These are phyloP conservation scores for Argyresthia goedartella DNA, from an alignment of 2,888 invertebrate genomes.

Conservation along the genomic window DNA sequence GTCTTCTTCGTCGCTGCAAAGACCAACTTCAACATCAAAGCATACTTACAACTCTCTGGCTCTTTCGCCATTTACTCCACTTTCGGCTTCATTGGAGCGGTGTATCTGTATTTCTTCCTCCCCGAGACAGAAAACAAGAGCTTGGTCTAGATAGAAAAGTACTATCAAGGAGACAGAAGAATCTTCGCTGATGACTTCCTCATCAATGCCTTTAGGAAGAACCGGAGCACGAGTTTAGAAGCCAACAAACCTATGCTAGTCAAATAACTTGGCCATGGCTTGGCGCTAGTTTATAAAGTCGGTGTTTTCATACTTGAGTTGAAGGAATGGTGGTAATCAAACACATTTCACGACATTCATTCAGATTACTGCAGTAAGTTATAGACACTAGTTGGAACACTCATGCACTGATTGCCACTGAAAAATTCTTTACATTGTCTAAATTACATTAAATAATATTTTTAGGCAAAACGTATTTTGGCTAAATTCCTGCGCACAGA, in stretches of 20 bases:
- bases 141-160: constrained; percentile 63
- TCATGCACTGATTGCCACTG: too few relatives aligned
- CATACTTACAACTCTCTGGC: constrained; percentile 53
- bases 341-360: too few relatives aligned
- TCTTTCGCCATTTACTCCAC: constrained; percentile 57
- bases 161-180: constrained; percentile 45
- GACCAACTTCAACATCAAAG: constrained; percentile 66
- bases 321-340: too few relatives aligned
- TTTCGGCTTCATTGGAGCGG: constrained; percentile 51
- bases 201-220: constrained; percentile 48
- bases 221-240: constrained; percentile 24
- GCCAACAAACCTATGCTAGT: constrained; percentile 47
- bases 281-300: too few relatives aligned
- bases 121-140: constrained; percentile 69
- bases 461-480: too few relatives aligned
- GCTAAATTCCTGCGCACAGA: too few relatives aligned
- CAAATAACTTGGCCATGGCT: constrained; percentile 21
- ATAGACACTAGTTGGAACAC: too few relatives aligned
- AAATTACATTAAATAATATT: too few relatives aligned
- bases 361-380: too few relatives aligned
- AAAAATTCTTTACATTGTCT: too few relatives aligned
- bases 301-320: too few relatives aligned
- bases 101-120: constrained; percentile 62
- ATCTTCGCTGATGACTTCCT: constrained; percentile 56
- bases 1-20: constrained; percentile 63